Evolutionary conservation across 2,797 vertebrate genomes (phyloP), one percentile per base, ranked within the genome.

Genomic region (Darevskia mixta): DNA sequence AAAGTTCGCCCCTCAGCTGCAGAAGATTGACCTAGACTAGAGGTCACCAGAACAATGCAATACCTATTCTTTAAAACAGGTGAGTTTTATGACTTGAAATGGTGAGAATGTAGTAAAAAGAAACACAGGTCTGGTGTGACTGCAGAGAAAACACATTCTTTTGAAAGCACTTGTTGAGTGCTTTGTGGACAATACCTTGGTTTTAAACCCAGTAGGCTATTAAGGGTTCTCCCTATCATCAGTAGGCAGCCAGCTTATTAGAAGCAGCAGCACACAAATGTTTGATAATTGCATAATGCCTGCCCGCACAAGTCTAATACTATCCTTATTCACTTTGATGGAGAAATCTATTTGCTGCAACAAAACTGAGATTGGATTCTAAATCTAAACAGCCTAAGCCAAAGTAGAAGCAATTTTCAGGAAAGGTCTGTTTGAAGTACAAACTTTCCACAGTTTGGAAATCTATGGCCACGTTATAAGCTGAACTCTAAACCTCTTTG

Each of bases 371-470:
- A 23, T 27, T 80, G 25, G 25, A 18, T 72, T n/a, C 25, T 49
- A 71, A 86, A 41, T 5, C 32, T 61, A 66, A 85, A 89, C 58
- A 80, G 72, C 5, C 69, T 61, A 43, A 69, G 87, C 87, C 86
- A 92, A 93, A 90, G 81, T 1, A 67, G 91, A 79, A 10, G 75
- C 45, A 35, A 35, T 82, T 0, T 32, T 17, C 32, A 61, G 79
- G 35, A 80, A 58, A 58, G 55, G 43, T n/a, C 2, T 4, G 8
- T 9, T 1, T 55, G n/a, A 9, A 79, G 49, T 32, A 79, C 7
- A 79, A 61, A 80, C 32, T 38, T 25, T 18, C n/a, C 8, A 4
- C 32, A 25, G 20, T 13, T 61, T 80, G 58, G n/a, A 25, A 80
- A 25, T 35, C 20, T 20, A 61, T 80, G 55, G 49, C 49, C 25